Base-by-base conservation (phyloP, 1,140 invertebrate species). In the Melanaphis sacchari region DNA sequence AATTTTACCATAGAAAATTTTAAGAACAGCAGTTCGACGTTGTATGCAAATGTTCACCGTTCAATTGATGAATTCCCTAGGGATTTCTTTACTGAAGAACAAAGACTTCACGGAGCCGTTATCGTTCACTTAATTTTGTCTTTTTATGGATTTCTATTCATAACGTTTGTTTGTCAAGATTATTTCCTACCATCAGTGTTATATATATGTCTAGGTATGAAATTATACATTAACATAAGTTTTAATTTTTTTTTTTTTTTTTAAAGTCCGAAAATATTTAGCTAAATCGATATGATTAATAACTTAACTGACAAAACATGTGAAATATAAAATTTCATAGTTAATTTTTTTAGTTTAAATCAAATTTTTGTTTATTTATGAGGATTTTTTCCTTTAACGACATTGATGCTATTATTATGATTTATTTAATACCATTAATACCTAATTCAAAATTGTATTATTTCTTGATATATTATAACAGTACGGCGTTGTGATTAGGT, bases 141-240 rank as follows among this genome's bases (percentile, higher is more conserved):
- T 0, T 95, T 98, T 2, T 99, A 98, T 94, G 96, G 97, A 91
- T 98, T 98, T 94, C 95, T 97, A 3, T 94, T 97, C 9, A 95
- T 98, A 24, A 98, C 98, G 2, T 96, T 98, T 52, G 97, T 98
- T 6, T 98, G 98, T 95, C 98, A 98, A 94, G 97, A 98, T 94
- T 98, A 98, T 94, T 97, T 98, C 94, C 96, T 98, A 36, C 98
- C 98, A 0, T 96, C 97, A 4, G 96, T 98, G 3, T 97, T 98
- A 94, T 96, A 97, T 94, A 98, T 98, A 94, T 98, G 97, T 94
- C 96, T 97, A 96, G 95, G 97, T 97, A 95, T 95, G 38, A 49
- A 21, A 49, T 49, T 18, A 49, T 49, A 49, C 15, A 18, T 49
- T 49, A 11, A 11, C 9, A 31, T 3, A 88, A 9, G 31, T 59